Conservation (phyloP, 2,888 invertebrate species). For the Oligia fasciuncula region DNA sequence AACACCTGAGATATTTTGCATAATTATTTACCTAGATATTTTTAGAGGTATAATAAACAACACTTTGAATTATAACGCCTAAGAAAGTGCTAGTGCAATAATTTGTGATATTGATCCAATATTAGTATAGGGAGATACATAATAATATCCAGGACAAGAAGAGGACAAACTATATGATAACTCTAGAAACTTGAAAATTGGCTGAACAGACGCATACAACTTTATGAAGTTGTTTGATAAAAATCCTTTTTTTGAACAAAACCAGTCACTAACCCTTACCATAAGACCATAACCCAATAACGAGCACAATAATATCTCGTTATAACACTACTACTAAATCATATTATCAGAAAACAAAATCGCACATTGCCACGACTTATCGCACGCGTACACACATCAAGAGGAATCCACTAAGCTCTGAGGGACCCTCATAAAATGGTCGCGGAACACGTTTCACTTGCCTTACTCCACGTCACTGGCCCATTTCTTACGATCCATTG, state of each 20-base stretch:
- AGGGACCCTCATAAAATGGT: constrained; percentile 77
- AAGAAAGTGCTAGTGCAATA: neutral
- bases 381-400: constrained; percentile 60
- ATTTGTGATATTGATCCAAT: neutral
- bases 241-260: neutral
- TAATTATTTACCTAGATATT: neutral
- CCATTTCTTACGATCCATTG: constrained; percentile 89
- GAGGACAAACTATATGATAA: neutral
- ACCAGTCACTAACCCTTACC: neutral
- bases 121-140: neutral
- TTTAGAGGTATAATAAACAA: neutral
- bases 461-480: constrained; percentile 84
- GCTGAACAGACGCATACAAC: neutral
- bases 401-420: constrained; percentile 67
- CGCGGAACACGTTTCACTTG: constrained; percentile 80
- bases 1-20: constrained; percentile 31
- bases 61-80: too few species aligned
- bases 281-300: constrained; percentile 29
- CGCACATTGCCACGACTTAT: constrained; percentile 57
- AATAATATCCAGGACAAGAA: neutral
- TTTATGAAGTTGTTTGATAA: neutral
- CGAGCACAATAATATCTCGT: constrained; percentile 33
- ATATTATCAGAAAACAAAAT: constrained; percentile 53
- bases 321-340: constrained; percentile 44
- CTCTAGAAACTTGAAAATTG: neutral